Conservation (phyloP, 2,113 vertebrate species). For the Spilogale gracilis region DNA sequence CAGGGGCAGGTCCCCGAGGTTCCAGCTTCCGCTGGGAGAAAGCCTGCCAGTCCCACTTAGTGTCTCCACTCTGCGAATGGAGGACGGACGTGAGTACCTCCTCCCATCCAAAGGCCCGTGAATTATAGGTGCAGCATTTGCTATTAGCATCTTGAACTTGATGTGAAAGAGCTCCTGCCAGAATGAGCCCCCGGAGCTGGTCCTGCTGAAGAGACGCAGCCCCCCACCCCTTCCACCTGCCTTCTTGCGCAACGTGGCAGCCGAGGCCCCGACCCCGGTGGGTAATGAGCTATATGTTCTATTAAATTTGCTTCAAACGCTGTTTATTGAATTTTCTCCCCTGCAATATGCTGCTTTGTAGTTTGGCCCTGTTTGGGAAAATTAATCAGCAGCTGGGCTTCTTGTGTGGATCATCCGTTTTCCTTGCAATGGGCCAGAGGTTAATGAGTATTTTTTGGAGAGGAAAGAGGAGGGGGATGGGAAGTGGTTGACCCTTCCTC, state of each 20-base stretch:
- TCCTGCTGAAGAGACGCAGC: constrained; percentile 78
- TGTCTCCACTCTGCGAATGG: constrained; percentile 90
- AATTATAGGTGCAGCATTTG: constrained; percentile 89
- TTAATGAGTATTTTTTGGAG: constrained; percentile 82
- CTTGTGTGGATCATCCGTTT: constrained; percentile 78
- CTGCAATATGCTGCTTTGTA: constrained; percentile 81
- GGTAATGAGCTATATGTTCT: constrained; percentile 80
- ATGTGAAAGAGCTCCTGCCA: constrained; percentile 88
- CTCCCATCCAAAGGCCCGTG: constrained; percentile 83
- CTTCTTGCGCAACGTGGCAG: neutral
- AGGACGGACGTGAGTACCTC: constrained; percentile 85
- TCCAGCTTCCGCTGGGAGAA: constrained; percentile 82
- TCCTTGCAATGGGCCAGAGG: constrained; percentile 70
- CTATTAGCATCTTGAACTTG: constrained; percentile 95
- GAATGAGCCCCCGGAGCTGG: constrained; percentile 75
- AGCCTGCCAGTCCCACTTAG: constrained; percentile 91
- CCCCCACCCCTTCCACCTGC: constrained; percentile 68
- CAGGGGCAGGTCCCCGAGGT: neutral
- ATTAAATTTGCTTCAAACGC: constrained; percentile 81
- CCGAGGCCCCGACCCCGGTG: constrained; percentile 35
- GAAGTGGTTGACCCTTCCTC: neutral
- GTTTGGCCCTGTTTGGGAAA: constrained; percentile 83
- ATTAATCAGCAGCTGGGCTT: constrained; percentile 87
- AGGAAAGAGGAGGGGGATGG: neutral
- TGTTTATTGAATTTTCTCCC: constrained; percentile 78